A percentile compares a stretch with the other conserved stretches of the same genome.
These are phyloP conservation scores for Orchesellides sinensis DNA, from an alignment of 2,888 invertebrate genomes.

Conservation along the genomic window DNA sequence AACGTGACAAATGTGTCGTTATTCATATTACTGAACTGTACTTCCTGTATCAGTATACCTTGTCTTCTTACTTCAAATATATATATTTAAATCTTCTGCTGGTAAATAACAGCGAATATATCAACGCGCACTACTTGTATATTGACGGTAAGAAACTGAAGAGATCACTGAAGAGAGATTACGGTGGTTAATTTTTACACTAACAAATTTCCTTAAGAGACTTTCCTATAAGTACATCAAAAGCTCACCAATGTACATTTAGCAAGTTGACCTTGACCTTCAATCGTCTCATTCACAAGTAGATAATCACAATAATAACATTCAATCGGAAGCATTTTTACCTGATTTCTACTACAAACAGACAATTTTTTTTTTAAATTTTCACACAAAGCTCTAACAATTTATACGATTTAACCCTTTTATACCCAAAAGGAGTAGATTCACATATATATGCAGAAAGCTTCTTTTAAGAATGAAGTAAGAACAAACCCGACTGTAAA, in stretches of 20 bases:
- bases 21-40: slow-evolving; percentile 69
- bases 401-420: too few relatives aligned
- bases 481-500: too few relatives aligned
- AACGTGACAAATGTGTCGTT: slow-evolving; percentile 67
- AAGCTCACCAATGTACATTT: neutral
- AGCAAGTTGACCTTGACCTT: slow-evolving; percentile 44
- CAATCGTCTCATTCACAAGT: slow-evolving; percentile 45
- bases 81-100: neutral
- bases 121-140: neutral
- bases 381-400: too few relatives aligned
- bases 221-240: neutral
- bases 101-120: neutral
- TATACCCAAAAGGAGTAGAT: neutral
- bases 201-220: neutral
- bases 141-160: neutral
- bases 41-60: too few relatives aligned
- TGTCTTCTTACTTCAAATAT: too few relatives aligned
- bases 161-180: neutral
- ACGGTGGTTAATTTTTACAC: neutral
- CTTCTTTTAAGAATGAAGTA: neutral
- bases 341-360: neutral
- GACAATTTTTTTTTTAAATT: neutral
- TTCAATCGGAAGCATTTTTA: slow-evolving; percentile 34
- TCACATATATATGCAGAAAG: neutral
- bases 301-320: slow-evolving; percentile 19